Conservation (phyloP, 2,888 invertebrate species). For the Slavum lentiscoides region DNA sequence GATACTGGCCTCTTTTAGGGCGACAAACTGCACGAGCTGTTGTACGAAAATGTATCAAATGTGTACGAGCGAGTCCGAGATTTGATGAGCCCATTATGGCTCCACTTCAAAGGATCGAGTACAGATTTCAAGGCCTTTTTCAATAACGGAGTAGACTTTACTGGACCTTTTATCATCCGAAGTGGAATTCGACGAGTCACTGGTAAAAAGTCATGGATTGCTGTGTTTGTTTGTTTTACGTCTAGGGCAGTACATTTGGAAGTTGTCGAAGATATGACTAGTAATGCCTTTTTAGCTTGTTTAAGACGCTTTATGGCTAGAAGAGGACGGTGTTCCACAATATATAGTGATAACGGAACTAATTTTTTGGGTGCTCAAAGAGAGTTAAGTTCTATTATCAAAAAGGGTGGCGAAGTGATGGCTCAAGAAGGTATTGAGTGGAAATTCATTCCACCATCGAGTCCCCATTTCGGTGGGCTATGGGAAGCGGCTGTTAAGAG, state of each 20-base stretch:
- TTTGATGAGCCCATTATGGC: constrained; percentile 36
- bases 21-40: neutral
- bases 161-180: neutral
- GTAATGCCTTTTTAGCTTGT: constrained; percentile 55
- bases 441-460: constrained; percentile 58
- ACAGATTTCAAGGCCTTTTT: neutral
- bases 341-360: constrained; percentile 57
- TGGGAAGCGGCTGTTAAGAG: constrained; percentile 59
- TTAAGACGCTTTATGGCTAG: constrained; percentile 56
- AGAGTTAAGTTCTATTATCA: neutral
- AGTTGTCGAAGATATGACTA: constrained; percentile 55
- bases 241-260: constrained; percentile 58
- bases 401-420: neutral
- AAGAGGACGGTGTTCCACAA: constrained; percentile 51
- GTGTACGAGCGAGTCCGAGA: constrained; percentile 10
- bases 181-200: constrained; percentile 49
- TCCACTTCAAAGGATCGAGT: neutral
- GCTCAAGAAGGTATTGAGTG: constrained; percentile 56
- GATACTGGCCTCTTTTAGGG: neutral
- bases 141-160: neutral
- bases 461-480: constrained; percentile 59
- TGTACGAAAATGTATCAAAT: constrained; percentile 28
- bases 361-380: constrained; percentile 57
- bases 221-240: constrained; percentile 57
- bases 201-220: constrained; percentile 52